Evolutionary conservation across 2,797 vertebrate genomes (phyloP), one percentile per base, ranked within the genome.

Genomic region (Tragelaphus eurycerus): DNA sequence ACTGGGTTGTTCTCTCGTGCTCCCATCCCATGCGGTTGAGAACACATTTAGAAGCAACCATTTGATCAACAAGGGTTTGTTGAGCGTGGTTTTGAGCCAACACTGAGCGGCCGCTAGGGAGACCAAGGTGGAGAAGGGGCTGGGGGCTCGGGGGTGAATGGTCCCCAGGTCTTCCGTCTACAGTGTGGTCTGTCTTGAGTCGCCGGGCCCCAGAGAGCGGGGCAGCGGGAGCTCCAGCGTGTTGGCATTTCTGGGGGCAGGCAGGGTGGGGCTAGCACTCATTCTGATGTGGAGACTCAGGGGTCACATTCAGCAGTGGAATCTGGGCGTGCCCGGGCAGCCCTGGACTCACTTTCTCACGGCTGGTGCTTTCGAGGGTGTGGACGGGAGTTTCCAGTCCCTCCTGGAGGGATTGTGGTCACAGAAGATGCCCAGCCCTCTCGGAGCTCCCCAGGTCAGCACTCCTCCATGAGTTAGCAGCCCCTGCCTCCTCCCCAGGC

Each of bases 221-320:
- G 23, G 1, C 81, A 48, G 3, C 13, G 67, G 54, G 83, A 25
- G 74, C 74, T 86, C 27, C 34, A n/a, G 27, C 16, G 74, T 83
- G 54, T 29, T 84, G 74, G 90, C 88, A 89, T 83, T 86, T 83
- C 50, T 71, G 17, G 67, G 38, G 87, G 34, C 78, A 87, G 76
- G 54, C 60, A 48, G 87, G 90, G 88, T 59, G 43, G 88, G 81
- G 79, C 62, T 59, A 10, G 62, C 67, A 88, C n/a, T 92, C 88
- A 21, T 93, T 95, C 83, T 79, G 64, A 74, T 93, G 38, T 91
- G 88, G 79, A 84, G 43, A 81, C n/a, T 87, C 46, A n/a, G 71
- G 92, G 88, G 89, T 93, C 92, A 97, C 31, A 50, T 93, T 97
- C 93, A 90, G 93, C 74, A 64, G 60, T 96, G 96, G 96, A 97